Conservation (phyloP, 2,113 vertebrate genomes). For the Cisticola juncidis region DNA sequence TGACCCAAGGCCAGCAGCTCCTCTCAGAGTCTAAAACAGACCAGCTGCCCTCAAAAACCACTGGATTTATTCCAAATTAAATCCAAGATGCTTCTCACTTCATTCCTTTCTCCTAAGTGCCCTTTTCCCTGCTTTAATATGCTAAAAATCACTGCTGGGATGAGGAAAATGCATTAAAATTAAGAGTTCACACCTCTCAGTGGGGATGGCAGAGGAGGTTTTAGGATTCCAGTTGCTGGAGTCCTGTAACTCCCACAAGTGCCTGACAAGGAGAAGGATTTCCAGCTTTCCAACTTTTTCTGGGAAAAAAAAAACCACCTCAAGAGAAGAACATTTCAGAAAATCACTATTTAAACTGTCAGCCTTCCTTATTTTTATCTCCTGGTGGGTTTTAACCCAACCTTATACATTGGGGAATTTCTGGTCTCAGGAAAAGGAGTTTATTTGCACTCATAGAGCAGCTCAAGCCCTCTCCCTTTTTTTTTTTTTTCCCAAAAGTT, state of each 20-base stretch:
- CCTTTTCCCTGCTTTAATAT: neutral
- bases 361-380: neutral
- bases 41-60: neutral
- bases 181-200: conserved; percentile 9
- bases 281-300: neutral
- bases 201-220: neutral
- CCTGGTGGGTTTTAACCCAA: neutral
- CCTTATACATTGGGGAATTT: neutral
- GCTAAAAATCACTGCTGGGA: neutral
- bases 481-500: neutral
- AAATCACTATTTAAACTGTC: neutral
- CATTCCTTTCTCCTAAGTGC: neutral
- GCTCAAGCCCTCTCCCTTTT: neutral
- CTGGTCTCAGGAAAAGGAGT: neutral
- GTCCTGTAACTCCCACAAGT: neutral
- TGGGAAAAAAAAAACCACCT: neutral
- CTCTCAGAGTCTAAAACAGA: neutral
- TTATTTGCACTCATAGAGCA: neutral
- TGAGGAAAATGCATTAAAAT: neutral
- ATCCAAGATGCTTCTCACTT: neutral
- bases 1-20: neutral
- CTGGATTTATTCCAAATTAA: neutral
- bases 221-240: neutral
- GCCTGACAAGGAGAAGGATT: neutral
- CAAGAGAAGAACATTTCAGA: neutral